Evolutionary conservation across 2,888 invertebrate genomes (phyloP).

Genomic region (Drosophila parthenogenetica): DNA sequence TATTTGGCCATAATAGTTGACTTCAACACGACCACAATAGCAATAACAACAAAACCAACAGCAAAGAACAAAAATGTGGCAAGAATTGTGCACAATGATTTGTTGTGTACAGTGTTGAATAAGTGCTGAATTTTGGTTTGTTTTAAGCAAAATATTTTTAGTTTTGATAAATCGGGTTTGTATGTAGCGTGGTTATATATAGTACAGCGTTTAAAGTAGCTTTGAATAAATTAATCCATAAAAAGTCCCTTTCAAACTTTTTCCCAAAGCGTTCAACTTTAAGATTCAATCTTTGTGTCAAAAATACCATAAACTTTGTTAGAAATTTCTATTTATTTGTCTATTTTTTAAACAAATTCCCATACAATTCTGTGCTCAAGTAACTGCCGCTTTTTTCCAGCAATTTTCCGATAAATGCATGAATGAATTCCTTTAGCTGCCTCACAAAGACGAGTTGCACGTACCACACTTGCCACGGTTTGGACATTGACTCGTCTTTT

Average conservation of each 20-base stretch:
- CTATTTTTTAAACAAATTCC: too few species aligned
- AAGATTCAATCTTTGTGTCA: too few species aligned
- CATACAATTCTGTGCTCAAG: too few species aligned
- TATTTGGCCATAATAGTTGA: constrained; percentile 69
- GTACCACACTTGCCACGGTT: constrained; percentile 23
- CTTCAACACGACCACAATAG: constrained; percentile 66
- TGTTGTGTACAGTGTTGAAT: constrained; percentile 6
- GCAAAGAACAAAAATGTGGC: constrained; percentile 52
- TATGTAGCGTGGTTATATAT: too few species aligned
- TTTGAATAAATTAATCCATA: too few species aligned
- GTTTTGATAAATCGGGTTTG: too few species aligned
- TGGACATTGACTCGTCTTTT: constrained; percentile 6
- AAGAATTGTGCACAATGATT: constrained; percentile 59
- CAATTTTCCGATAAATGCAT: constrained; percentile 1
- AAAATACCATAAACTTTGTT: too few species aligned
- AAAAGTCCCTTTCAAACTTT: too few species aligned
- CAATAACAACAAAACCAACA: constrained; percentile 4
- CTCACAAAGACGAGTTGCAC: constrained; percentile 25
- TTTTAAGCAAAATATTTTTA: neutral
- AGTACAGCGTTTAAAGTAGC: too few species aligned
- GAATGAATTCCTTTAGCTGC: constrained; percentile 23
- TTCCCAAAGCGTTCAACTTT: too few species aligned
- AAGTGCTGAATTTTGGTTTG: neutral
- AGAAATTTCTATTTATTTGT: too few species aligned
- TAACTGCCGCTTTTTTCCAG: too few species aligned